Evolutionary conservation across 2,888 invertebrate genomes (phyloP), one percentile per base, ranked within the genome.

Genomic region (Eumacrocentrus americanus): DNA sequence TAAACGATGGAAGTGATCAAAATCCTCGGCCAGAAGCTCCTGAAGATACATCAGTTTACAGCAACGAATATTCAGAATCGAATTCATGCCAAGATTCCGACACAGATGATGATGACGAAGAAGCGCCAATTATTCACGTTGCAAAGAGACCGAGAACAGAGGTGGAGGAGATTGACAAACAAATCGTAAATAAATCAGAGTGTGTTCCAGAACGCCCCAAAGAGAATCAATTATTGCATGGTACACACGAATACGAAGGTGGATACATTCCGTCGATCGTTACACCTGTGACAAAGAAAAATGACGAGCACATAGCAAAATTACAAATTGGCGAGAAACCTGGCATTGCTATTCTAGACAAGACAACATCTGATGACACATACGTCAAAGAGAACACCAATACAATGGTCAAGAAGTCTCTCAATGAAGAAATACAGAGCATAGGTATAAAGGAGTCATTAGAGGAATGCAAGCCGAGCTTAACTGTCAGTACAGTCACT

Each of bases 131-230:
- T 14, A 34, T 62, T 14, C 68, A 69, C 29, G 53, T 66, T 12
- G 67, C 54, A 3, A 68, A 73, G 18, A 67, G 66, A 60, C 54
- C 68, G 12, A 23, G 38, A 23, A 47, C 53, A 1, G 59, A 54
- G 11, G 66, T 67, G 38, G 63, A 69, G 47, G 62, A 67, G 25
- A 25, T 61, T 5, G 38, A 59, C 1, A 64, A 58, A 25, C 42
- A 40, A 14, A 22, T 20, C 18, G 37, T 54, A 3, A 51, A 63
- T 44, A 58, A 59, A 35, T 64, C 61, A 37, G 65, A 66, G 25
- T 60, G 54, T 35, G 55, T 61, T 23, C 46, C 14, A 4, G 58
- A 62, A 47, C 25, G 53, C 16, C 29, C 57, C 4, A 62, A 59
- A 3, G 67, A 68, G 14, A 58, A 25, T 52, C 38, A 60, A 11